Percentiles rank a stretch among this genome's conserved stretches.
These are phyloP conservation scores for Drosophila nigricruria DNA, from an alignment of 2,888 invertebrate genomes.

Conservation along the genomic window DNA sequence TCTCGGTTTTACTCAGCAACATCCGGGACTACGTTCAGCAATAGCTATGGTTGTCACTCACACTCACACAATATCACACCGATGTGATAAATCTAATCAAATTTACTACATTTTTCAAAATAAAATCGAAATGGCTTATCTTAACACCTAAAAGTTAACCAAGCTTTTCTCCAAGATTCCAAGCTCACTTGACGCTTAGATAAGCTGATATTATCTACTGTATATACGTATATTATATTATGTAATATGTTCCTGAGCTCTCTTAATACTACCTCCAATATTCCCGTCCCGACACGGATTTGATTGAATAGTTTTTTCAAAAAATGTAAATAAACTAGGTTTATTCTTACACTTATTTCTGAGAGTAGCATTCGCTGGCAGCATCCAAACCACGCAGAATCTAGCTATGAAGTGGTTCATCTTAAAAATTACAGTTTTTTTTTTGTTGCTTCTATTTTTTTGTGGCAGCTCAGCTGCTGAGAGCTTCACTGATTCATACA, in stretches of 20 bases:
- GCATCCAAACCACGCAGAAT: not conserved
- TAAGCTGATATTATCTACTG: not conserved
- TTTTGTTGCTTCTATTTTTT: not conserved
- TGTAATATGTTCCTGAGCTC: not conserved
- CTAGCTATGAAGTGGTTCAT: not conserved
- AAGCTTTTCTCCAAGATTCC: not conserved
- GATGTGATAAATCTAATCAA: too few species aligned
- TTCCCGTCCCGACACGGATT: not conserved
- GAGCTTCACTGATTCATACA: constrained; percentile 4
- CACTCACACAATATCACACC: too few species aligned
- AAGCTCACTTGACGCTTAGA: not conserved
- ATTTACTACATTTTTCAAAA: too few species aligned
- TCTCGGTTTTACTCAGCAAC: too few species aligned
- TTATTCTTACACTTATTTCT: not conserved
- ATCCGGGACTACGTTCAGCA: too few species aligned
- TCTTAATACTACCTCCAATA: too few species aligned
- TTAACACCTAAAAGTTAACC: not conserved
- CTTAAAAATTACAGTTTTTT: constrained; percentile 2
- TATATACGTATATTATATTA: not conserved
- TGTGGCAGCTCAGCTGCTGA: constrained; percentile 1
- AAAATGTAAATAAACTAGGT: not conserved
- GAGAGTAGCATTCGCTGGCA: not conserved
- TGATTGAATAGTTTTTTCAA: not conserved
- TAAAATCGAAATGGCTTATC: not conserved
- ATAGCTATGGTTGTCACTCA: too few species aligned